Conservation (phyloP, 2,888 invertebrate species). For the Catocala fraxini region DNA sequence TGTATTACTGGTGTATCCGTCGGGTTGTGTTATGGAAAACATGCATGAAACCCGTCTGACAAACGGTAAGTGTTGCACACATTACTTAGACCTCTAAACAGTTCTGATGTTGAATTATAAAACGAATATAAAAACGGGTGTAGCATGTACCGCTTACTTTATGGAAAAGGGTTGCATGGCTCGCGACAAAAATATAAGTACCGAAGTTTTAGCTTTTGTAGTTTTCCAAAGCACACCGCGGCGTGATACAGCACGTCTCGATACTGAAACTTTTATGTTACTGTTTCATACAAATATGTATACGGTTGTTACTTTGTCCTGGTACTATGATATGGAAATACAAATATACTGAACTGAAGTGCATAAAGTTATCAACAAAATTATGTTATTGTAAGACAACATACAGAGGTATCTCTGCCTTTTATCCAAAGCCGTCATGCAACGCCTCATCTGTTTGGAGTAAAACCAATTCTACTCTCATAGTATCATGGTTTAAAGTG, state of each 20-base stretch:
- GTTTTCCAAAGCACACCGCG: conserved; percentile 81
- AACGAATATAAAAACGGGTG: conserved; percentile 47
- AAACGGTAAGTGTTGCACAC: conserved; percentile 73
- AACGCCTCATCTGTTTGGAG: conserved; percentile 7
- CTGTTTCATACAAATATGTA: conserved; percentile 64
- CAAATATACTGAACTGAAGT: neutral
- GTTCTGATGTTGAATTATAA: conserved; percentile 37
- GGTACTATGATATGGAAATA: conserved; percentile 51
- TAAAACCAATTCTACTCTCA: conserved; percentile 27
- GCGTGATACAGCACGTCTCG: conserved; percentile 62
- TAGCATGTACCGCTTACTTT: conserved; percentile 68
- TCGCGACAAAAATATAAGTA: conserved; percentile 36
- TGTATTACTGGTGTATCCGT: conserved; percentile 77
- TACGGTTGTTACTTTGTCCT: conserved; percentile 62
- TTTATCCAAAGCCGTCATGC: too few relatives aligned
- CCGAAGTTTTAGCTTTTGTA: conserved; percentile 44
- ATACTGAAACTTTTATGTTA: conserved; percentile 56
- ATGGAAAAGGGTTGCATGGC: conserved; percentile 55
- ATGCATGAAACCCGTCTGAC: conserved; percentile 69
- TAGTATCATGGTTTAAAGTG: conserved; percentile 42
- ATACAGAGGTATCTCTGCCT: too few relatives aligned
- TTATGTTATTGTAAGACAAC: too few relatives aligned
- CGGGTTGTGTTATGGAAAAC: conserved; percentile 84
- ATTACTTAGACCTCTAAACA: conserved; percentile 47
- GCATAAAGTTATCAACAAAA: neutral